These are phyloP conservation scores for Gephyroberyx darwinii DNA, from an alignment of 2,797 vertebrate species.

Conservation along the genomic window DNA sequence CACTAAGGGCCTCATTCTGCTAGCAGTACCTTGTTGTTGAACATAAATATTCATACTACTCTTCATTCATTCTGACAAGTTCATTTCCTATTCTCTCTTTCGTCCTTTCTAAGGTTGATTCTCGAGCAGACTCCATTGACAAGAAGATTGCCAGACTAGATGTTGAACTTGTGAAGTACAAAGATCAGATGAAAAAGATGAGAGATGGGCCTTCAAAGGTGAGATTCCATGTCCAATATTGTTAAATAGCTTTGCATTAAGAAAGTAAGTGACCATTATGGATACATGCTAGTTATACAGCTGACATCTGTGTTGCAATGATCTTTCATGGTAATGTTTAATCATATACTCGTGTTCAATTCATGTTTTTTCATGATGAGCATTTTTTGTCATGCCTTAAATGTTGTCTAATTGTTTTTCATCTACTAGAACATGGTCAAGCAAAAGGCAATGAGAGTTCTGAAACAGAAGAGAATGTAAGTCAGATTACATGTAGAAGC, in stretches of 20 bases:
- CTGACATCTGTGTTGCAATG: neutral
- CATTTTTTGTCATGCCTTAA: neutral
- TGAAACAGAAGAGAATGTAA: conserved; percentile 99
- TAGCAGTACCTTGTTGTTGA: neutral
- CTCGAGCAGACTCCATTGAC: conserved; percentile 92
- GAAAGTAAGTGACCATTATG: neutral
- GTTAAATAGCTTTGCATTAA: neutral
- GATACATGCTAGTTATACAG: neutral
- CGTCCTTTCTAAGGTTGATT: conserved; percentile 86
- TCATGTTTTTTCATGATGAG: neutral
- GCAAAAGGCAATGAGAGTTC: conserved; percentile 95
- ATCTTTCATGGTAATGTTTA: neutral
- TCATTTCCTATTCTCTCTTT: neutral
- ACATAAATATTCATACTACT: too few species aligned
- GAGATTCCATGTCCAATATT: conserved; percentile 43
- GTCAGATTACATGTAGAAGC: conserved; percentile 60
- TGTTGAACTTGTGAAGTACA: conserved; percentile 94
- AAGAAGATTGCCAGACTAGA: conserved; percentile 96
- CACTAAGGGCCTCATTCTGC: neutral
- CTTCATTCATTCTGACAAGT: neutral
- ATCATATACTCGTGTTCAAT: neutral
- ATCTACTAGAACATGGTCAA: conserved; percentile 95
- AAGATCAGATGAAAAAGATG: conserved; percentile 99
- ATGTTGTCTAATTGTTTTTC: conserved; percentile 32
- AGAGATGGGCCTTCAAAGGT: conserved; percentile 98